Percentiles rank a stretch among this genome's conserved stretches.
Evolutionary conservation across 2,113 vertebrate genomes (phyloP).

Genomic region (Rhinoderma darwinii): DNA sequence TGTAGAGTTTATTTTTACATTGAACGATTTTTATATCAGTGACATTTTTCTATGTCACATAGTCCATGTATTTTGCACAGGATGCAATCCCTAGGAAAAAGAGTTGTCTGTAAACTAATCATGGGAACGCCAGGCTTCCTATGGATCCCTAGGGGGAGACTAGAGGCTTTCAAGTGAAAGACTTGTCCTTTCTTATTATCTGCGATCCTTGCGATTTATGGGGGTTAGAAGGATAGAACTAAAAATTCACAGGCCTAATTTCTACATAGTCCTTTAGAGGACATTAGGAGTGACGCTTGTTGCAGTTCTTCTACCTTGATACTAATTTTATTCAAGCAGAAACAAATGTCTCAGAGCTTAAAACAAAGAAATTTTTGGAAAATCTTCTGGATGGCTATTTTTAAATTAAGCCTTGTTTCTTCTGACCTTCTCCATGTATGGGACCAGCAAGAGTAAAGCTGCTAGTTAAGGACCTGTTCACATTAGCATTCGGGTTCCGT

Average conservation of each 20-base stretch:
- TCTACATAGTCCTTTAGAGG: neutral
- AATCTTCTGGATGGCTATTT: too few species aligned
- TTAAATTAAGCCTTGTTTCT: too few species aligned
- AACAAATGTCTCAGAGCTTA: too few species aligned
- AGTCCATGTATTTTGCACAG: neutral
- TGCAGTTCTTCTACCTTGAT: neutral
- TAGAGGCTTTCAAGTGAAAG: neutral
- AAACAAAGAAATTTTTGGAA: too few species aligned
- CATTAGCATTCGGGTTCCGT: too few species aligned
- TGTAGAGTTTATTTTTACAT: too few species aligned
- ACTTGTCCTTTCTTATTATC: neutral
- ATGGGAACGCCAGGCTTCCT: neutral
- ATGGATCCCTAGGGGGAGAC: neutral
- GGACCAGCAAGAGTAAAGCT: too few species aligned
- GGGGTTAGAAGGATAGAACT: neutral
- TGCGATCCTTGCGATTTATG: neutral
- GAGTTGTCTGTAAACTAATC: neutral
- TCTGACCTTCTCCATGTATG: too few species aligned
- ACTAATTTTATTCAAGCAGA: neutral
- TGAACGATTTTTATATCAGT: too few species aligned
- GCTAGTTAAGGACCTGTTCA: too few species aligned
- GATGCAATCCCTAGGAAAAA: neutral
- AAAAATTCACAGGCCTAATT: neutral
- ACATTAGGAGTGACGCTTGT: neutral
- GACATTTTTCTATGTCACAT: neutral